Base-by-base conservation (phyloP, 1,140 invertebrate species). In the Grapholita molesta region DNA sequence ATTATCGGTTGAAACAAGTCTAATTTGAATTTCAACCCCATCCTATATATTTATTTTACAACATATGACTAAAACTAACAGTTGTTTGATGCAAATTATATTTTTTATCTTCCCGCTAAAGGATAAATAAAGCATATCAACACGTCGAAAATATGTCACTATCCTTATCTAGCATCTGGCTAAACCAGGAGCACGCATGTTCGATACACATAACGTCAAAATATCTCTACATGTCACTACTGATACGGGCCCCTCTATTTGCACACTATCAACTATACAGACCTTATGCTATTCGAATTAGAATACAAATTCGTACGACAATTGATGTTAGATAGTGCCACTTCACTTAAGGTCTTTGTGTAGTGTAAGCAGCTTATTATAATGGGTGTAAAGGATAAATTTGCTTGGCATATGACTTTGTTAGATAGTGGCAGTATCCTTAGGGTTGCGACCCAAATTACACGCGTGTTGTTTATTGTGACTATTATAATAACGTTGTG, bases 371-470 rank as follows among this genome's bases (percentile, higher is more conserved):
- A 8, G n/a, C 18, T 30, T 61, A n/a, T 61, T 61, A 12, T 2
- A 30, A 3, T n/a, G n/a, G 18, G 3, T 15, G 7, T 61, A 61
- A 61, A n/a, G 24, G 5, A 15, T 8, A 30, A 30, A n/a, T 28
- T 61, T 3, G 12, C 30, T n/a, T 32, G 55, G 24, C 11, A 30
- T 7, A 6, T 15, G 12, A n/a, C 7, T 32, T 61, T 15, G 55
- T 61, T 25, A 61, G 55, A 61, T 61, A 61, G 53, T 25, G n/a
- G 24, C 55, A 61, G n/a, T 61, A 25, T 61, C 24, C 24, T 61
- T 61, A 30, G 55, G 55, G 55, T 61, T 61, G 25, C 55, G 55
- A 61, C 55, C 55, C 55, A 61, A 61, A 61, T 61, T 61, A 61
- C 55, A 57, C 53, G 32, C 55, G 55, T 61, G 55, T 21, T 61